Evolutionary conservation across 2,797 vertebrate species (phyloP), one percentile per base, ranked within the genome.

Genomic region (Bucorvus abyssinicus): DNA sequence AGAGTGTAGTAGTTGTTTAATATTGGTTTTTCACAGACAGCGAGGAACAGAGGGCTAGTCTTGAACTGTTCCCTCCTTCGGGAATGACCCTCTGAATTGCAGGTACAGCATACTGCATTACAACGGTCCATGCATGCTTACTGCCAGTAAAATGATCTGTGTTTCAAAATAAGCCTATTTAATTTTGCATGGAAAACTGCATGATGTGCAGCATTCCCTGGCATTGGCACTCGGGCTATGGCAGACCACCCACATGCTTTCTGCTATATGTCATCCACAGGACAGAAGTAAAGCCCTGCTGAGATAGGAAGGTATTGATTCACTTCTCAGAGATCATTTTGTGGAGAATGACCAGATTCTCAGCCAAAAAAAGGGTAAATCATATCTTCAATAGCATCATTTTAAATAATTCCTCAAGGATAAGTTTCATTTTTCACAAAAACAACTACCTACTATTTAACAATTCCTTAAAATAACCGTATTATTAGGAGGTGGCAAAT

Each of bases 401-500:
- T 89, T 59, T 52, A 32, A 84, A 53, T 34, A 89, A 93, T 74
- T 94, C 57, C 26, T 50, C 40, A 87, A 70, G 73, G 69, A 44
- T 53, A 29, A 63, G 21, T 68, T 94, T 92, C 19, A 68, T 89
- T 87, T 95, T 95, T 93, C 91, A 87, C 75, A 95, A 76, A 92
- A 92, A 80, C 17, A 80, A 65, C 29, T 65, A 69, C 56, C 56
- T 69, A 55, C 26, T 60, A 68, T 67, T 93, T 67, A 90, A 68
- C 40, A 92, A 70, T 67, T 84, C 61, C 71, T 84, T 79, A 87
- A 92, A 96, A 95, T 73, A 93, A 74, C n/a, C 70, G 67, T 93
- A 8, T 74, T 42, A 82, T 93, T 69, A 63, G 26, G 19, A 93
- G 63, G 52, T 84, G 56, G 77, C 40, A 95, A 94, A 70, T 32